Base-by-base conservation (phyloP, 1,140 invertebrate genomes). In the Danaus melanippus region DNA sequence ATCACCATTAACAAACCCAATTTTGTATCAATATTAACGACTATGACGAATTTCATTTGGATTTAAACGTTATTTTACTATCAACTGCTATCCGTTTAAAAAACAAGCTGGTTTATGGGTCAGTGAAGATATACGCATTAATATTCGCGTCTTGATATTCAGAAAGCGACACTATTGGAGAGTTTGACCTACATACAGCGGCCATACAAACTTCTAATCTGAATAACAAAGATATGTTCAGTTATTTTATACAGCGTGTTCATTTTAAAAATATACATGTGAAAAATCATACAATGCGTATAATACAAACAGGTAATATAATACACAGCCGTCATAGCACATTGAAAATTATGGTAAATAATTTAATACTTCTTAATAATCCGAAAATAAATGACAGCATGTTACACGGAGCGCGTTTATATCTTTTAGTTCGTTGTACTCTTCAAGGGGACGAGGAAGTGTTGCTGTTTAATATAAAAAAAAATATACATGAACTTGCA, bases 361-460 rank as follows among this genome's bases (percentile, higher is more conserved):
- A 32, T 32, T 32, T 3, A 3, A 32, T 32, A 32, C 6, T 32
- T 32, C 21, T 47, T 47, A 21, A 21, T 3, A 47, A 47, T 9
- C 46, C 15, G 6, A 32, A 10, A 47, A 47, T 49, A 49, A 49
- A 12, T 40, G n/a, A 11, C 47, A 40, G 41, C n/a, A 42, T 12
- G 42, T n/a, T 21, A 40, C 9, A 61, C 4, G 41, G 44, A 46
- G 67, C 62, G 64, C 67, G 63, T 75, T 76, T 55, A 69, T 64
- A 49, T 74, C 67, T 75, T 70, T 69, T 67, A 67, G 75, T 78
- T 76, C 74, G 71, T 69, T 69, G 71, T 58, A 71, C 76, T 60
- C 71, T 56, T 72, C 71, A 74, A 74, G 71, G 72, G 67, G 70
- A 73, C 71, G 67, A 75, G 71, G 71, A 77, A 77, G 74, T 67